Base-by-base conservation (phyloP, 2,113 vertebrate species). In the Andinoacara biseriatus region DNA sequence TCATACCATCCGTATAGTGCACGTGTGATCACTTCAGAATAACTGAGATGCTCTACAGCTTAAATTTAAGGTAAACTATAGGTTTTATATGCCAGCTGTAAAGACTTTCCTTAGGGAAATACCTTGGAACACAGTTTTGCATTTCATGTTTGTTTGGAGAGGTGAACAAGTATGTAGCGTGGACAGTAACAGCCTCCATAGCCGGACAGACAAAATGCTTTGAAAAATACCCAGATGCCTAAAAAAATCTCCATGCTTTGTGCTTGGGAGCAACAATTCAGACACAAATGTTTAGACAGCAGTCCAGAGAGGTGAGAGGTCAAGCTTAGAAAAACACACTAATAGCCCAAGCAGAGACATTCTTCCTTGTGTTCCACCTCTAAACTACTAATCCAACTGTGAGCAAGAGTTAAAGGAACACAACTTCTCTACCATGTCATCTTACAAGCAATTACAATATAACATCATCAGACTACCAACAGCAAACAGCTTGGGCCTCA, bases 281-380 rank as follows among this genome's bases (percentile, higher is more conserved):
- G 43, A 31, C 76, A 58, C 33, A 89, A 75, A 61, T 78, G 81
- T 86, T 84, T 85, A 43, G 81, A 88, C 81, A 78, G 85, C 40
- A 63, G 60, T 74, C 24, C 20, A 74, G 46, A 35, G 11, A 63
- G 40, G 67, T 14, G 33, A 67, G 13, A 85, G 57, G 63, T 79
- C 57, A 84, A 54, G 61, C n/a, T 56, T 10, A 49, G 67, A 78
- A 80, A 87, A 87, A 74, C 75, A 65, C 2, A 20, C 10, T 7
- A 40, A 58, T 43, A 61, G 22, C 33, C 74, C 52, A 60, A 31
- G 26, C 52, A 10, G 5, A 29, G 49, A 59, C 59, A 81, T 75
- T 61, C 67, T 57, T 82, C 17, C 24, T 14, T 52, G 54, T 74
- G 38, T 3, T 35, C 61, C 14, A 26, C 5, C 58, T 61, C 35